Base-by-base conservation (phyloP, 2,113 vertebrate genomes). In the Meriones unguiculatus region DNA sequence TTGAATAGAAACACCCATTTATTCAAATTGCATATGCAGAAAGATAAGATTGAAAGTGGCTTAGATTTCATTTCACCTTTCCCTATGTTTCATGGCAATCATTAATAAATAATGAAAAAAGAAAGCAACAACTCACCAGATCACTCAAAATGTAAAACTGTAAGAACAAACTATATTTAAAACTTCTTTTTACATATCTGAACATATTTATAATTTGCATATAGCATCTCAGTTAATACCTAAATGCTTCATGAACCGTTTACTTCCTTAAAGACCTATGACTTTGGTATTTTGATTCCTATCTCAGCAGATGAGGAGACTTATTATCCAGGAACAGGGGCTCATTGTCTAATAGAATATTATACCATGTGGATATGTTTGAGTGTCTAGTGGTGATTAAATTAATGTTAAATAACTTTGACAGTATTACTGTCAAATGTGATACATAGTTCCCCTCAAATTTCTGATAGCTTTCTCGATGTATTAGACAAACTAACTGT, bases 261-360 rank as follows among this genome's bases (percentile, higher is more conserved):
- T 38, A 3, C 14, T 18, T 93, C 38, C 24, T 64, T 52, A 64
- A 30, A 64, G 22, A 46, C 4, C 0, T 93, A 69, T 50, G 38
- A 95, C 5, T 38, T 50, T 24, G 72, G 3, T 84, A 84, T 86
- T 65, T 80, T 97, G 84, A 69, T 70, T 94, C 25, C 64, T 35
- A 64, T 4, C 72, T 73, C 41, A 84, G 73, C 18, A 86, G 59
- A n/a, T 22, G 17, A 7, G 15, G 11, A 7, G 54, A 64, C 59
- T 69, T 86, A 67, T 20, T 89, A 64, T 80, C 38, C 22, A 54
- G 59, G 7, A 90, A 12, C 54, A 32, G 2, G 2, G 7, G n/a
- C 7, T 94, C 80, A 65, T 85, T 73, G 12, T 84, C 6, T 65
- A 38, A 38, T 64, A 90, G 50, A 93, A 18, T 50, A 15, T 64